These are phyloP conservation scores for Chanos chanos DNA, from an alignment of 2,797 vertebrate species.

Conservation along the genomic window DNA sequence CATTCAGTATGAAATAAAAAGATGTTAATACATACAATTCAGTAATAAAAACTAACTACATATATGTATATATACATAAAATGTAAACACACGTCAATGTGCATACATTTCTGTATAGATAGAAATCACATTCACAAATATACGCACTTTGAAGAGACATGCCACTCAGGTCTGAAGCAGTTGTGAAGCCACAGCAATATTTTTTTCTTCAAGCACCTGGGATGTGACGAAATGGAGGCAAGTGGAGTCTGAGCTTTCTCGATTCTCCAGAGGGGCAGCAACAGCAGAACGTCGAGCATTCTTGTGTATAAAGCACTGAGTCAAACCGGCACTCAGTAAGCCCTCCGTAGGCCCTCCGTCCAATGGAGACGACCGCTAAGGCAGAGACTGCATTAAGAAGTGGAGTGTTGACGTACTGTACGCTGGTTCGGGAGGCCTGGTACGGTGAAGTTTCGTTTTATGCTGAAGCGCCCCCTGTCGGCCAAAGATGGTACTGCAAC, in stretches of 20 bases:
- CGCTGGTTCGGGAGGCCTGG: conserved; percentile 15
- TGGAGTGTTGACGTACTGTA: conserved; percentile 15
- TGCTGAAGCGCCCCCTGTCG: conserved; percentile 56
- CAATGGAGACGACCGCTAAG: conserved; percentile 16
- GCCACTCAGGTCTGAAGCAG: conserved; percentile 19
- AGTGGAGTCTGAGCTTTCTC: neutral
- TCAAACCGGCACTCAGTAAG: neutral
- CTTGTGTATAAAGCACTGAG: neutral
- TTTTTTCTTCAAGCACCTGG: conserved; percentile 22
- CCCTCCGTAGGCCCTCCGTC: neutral
- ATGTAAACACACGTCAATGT: conserved; percentile 40
- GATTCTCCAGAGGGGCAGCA: conserved; percentile 8
- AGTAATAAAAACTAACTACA: conserved; percentile 59
- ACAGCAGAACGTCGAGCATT: neutral
- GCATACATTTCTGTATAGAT: conserved; percentile 34
- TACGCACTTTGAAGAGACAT: conserved; percentile 28
- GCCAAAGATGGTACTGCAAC: conserved; percentile 47
- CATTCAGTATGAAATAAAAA: conserved; percentile 79
- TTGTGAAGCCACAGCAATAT: neutral
- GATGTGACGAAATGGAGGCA: conserved; percentile 18
- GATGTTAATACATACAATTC: conserved; percentile 70
- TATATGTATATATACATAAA: conserved; percentile 46
- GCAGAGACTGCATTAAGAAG: conserved; percentile 37
- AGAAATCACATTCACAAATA: conserved; percentile 67
- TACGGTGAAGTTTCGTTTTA: conserved; percentile 58